Base-by-base conservation (phyloP, 2,888 invertebrate species). In the Zootermopsis nevadensis region DNA sequence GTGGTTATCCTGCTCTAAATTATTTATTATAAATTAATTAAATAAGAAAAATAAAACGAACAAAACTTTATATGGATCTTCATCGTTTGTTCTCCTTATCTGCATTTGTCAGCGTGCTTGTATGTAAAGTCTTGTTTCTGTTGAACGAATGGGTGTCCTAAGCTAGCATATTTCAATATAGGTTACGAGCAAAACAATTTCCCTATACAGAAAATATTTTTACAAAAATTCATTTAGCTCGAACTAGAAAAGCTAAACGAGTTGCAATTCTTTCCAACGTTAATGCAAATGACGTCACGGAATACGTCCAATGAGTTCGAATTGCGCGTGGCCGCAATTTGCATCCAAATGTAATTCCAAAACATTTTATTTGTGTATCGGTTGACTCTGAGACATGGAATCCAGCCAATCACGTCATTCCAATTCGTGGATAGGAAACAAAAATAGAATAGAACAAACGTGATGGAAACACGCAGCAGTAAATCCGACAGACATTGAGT, bases 301-400 rank as follows among this genome's bases (percentile, higher is more conserved):
- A 60, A 60, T 27, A 60, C 60, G 60, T 7, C 12, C 48, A 48
- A 48, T 48, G 48, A n/a, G 60, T 60, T 15, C 3, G 8, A 60
- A n/a, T 60, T 60, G 60, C 1, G 60, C n/a, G n/a, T 0, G 27
- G 27, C 27, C 10, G 27, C n/a, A 60, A 60, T 60, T 60, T 60
- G 60, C n/a, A 60, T 60, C 10, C 60, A n/a, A 60, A 60, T 60
- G 60, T 27, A 27, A 60, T 60, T 60, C n/a, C 27, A 27, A 27
- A 27, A n/a, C 3, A 60, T 60, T 60, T 60, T 4, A 60, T 27
- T 48, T 48, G 48, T 48, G 48, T 19, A 48, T 48, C 48, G 19
- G 48, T 48, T 60, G 27, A 60, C n/a, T 60, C 60, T 60, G 27
- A 60, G 60, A 60, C 60, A 60, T 42, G 42, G 48, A 48, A 48